Evolutionary conservation across 2,797 vertebrate genomes (phyloP).

Genomic region (Pseudochaenichthys georgianus): DNA sequence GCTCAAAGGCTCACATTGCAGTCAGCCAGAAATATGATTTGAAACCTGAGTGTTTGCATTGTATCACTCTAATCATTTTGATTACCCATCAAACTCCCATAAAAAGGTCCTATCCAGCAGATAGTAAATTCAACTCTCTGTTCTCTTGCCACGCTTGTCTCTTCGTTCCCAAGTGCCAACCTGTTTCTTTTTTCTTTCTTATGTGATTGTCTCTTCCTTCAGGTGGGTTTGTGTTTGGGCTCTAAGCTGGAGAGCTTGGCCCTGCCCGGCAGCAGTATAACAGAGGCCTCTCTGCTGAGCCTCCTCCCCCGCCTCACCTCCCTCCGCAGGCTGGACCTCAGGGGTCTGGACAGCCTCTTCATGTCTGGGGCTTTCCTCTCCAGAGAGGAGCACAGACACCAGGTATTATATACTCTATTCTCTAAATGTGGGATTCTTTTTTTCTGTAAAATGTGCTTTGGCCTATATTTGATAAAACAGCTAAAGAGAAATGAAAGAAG

Average conservation of each 20-base stretch:
- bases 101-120: background rate
- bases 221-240: slow-evolving; percentile 78
- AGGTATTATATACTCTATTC: slow-evolving; percentile 52
- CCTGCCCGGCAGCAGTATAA: slow-evolving; percentile 83
- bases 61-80: background rate
- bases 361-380: slow-evolving; percentile 83
- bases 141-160: background rate
- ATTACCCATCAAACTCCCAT: background rate
- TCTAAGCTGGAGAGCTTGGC: slow-evolving; percentile 80
- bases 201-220: background rate
- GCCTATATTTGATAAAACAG: no score
- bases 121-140: background rate
- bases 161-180: background rate
- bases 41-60: background rate
- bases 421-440: background rate
- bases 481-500: no score
- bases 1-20: background rate
- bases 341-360: slow-evolving; percentile 87
- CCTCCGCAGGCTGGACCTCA: slow-evolving; percentile 85
- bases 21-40: background rate
- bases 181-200: background rate
- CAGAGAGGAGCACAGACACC: slow-evolving; percentile 78
- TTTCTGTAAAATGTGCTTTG: no score
- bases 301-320: slow-evolving; percentile 82
- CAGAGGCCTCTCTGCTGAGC: slow-evolving; percentile 80